Evolutionary conservation across 2,113 vertebrate genomes (phyloP).

Genomic region (Pantherophis guttatus): DNA sequence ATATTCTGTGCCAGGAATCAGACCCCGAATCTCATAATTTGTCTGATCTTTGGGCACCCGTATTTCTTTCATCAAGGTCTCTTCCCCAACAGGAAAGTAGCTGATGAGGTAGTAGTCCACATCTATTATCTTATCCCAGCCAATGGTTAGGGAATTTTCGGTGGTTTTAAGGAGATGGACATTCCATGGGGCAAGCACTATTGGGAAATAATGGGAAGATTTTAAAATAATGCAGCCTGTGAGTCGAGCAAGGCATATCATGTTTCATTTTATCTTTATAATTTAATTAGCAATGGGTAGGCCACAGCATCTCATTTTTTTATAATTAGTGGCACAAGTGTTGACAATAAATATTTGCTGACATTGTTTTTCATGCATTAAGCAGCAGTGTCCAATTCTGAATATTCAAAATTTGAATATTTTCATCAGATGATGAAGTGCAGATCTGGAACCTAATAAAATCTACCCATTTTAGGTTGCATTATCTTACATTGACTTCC

Average conservation of each 20-base stretch:
- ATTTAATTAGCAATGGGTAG: background rate
- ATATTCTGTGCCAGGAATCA: slow-evolving; percentile 77
- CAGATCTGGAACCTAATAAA: background rate
- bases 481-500: background rate
- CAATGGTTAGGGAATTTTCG: slow-evolving; percentile 76
- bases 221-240: background rate
- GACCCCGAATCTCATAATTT: slow-evolving; percentile 72
- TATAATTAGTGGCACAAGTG: background rate
- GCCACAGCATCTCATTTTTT: background rate
- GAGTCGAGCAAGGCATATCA: background rate
- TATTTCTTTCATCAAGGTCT: slow-evolving; percentile 64
- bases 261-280: background rate
- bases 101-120: slow-evolving; percentile 81
- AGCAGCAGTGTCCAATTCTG: background rate
- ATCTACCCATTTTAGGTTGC: background rate
- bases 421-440: background rate
- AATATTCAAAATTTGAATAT: background rate
- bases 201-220: background rate
- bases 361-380: background rate
- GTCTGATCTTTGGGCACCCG: slow-evolving; percentile 72
- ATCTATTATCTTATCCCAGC: slow-evolving; percentile 75
- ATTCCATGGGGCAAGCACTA: slow-evolving; percentile 77
- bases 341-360: background rate
- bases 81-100: slow-evolving; percentile 72
- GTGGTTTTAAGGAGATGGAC: slow-evolving; percentile 74